Base-by-base conservation (phyloP, 2,113 vertebrate genomes). In the Conger conger region DNA sequence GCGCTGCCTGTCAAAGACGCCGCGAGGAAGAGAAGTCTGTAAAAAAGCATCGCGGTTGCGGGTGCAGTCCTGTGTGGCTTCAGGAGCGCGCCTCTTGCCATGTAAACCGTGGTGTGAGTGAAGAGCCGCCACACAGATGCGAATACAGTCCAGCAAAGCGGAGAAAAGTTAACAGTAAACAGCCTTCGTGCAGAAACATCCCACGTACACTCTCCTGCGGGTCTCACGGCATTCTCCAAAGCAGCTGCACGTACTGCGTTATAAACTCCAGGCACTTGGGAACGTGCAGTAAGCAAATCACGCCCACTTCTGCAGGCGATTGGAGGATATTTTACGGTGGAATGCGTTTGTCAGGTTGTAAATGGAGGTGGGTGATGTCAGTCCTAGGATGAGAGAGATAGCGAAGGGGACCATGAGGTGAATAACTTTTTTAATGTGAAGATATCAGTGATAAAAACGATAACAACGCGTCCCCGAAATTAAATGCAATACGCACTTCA, bases 241-340 rank as follows among this genome's bases (percentile, higher is more conserved):
- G 35, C 79, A 60, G 90, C 78, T 86, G 90, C 89, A 92, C 91
- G 89, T 91, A 91, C 85, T 79, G 90, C 92, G 92, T 95, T 95
- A 94, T 95, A 95, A 86, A 95, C 91, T 95, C 94, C 84, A 91
- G 85, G 84, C 88, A 83, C 86, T 90, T 84, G 88, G 88, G 88
- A 90, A 86, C 78, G 89, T 86, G 90, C 60, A 78, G 82, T 82
- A 78, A 81, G 68, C 42, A 83, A 87, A 13, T 88, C 89, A 81
- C 94, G 91, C 93, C 93, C 94, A 88, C 85, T 82, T 84, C 35
- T 37, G 63, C 86, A 1, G 87, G 79, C 82, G 84, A 95, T 95
- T 95, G 95, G 95, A 88, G 84, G 86, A 23, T 50, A 82, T 78
- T 33, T 79, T 85, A 84, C 84, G 88, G 87, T 37, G 89, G 80